Base-by-base conservation (phyloP, 1,140 invertebrate species). In the Drosophila hydei region DNA sequence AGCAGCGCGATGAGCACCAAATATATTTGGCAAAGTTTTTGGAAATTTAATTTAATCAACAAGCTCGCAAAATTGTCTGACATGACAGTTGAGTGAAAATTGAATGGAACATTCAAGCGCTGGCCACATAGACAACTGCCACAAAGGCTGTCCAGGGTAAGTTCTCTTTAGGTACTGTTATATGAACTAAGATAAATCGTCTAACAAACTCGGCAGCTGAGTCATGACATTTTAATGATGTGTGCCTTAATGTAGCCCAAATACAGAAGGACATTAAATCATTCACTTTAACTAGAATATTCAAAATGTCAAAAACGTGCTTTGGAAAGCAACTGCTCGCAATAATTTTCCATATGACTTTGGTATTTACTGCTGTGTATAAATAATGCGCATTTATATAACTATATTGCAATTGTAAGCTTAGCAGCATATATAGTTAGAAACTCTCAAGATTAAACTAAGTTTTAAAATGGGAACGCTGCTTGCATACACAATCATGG, bases 41-140 rank as follows among this genome's bases (percentile, higher is more conserved):
- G 27, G 36, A 77, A 79, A 77, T 56, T 79, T 47, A 77, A 85
- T 79, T 85, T 70, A 84, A 84, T 84, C 64, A 77, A 68, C 25
- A 65, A 40, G 42, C 45, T 23, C 30, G 16, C 16, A 58, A 60
- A 51, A 74, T 75, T 55, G 64, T 47, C 43, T 40, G 43, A 48
- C 64, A 60, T 74, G 56, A 65, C 74, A 68, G 59, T 68, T 67
- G 60, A 67, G 47, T 62, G 42, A 75, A 78, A 78, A 52, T 78
- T 54, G 59, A 64, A 58, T 62, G 59, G 2, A 36, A 58, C 21
- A 51, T 71, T 58, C 50, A 64, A 60, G 47, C 30, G 40, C 45
- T 18, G 47, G 11, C 47, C 63, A 27, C 47, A 38, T 30, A 43
- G 48, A 50, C 72, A 65, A 40, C 40, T 48, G 38, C 19, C 25